Conservation (phyloP, 2,113 vertebrate genomes). For the Lagopus leucura region DNA sequence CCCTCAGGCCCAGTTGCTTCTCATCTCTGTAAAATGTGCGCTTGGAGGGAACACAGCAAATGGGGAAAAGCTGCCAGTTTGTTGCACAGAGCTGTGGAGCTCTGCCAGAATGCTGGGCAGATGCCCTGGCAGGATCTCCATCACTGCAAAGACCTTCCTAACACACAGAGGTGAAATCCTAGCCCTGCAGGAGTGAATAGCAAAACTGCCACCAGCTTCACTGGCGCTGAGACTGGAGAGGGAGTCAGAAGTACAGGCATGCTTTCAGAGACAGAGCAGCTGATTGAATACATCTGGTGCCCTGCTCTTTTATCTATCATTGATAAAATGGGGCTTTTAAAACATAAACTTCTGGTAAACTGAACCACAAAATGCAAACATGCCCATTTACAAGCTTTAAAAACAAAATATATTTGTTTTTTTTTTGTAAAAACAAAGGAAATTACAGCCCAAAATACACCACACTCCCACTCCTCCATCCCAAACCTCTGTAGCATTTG, state of each 20-base stretch:
- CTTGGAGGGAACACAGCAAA: not conserved
- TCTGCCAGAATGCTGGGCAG: not conserved
- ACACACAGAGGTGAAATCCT: not conserved
- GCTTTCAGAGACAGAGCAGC: not conserved
- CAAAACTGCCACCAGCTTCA: conserved; percentile 2
- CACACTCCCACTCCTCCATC: not conserved
- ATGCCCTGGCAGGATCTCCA: conserved; percentile 15
- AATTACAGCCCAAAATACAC: not conserved
- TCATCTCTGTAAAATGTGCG: not conserved
- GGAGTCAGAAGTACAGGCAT: conserved; percentile 36
- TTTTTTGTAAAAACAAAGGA: not conserved
- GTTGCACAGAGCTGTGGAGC: conserved; percentile 10
- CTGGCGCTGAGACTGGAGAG: not conserved
- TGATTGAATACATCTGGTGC: conserved; percentile 45
- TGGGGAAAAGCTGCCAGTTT: not conserved
- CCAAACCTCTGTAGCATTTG: not conserved
- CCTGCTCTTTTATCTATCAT: conserved; percentile 39
- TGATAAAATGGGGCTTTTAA: conserved; percentile 45
- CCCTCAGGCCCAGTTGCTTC: not conserved
- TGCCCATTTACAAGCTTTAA: not conserved
- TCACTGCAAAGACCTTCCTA: not conserved
- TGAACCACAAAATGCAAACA: conserved; percentile 4
- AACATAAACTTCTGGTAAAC: conserved; percentile 10
- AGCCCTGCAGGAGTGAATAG: not conserved
- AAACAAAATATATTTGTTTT: not conserved